A percentile compares a stretch with the other conserved stretches of the same genome.
Evolutionary conservation across 2,888 invertebrate genomes (phyloP).

Genomic region (Macrosoma leucophasiata): DNA sequence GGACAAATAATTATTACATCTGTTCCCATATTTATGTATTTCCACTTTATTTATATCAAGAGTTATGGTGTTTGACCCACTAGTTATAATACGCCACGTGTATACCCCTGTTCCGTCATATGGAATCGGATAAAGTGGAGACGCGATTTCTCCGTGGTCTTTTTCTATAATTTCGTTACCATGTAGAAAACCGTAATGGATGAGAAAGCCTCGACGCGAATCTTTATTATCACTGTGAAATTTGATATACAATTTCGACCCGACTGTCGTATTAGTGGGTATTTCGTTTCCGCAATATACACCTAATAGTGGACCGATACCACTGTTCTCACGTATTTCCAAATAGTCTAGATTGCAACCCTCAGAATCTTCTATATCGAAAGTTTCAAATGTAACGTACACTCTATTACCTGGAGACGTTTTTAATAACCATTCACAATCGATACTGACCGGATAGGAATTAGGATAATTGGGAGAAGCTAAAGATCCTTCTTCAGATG

Average conservation of each 20-base stretch:
- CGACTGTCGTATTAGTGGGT: constrained; percentile 77
- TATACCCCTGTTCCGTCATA: constrained; percentile 62
- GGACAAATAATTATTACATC: constrained; percentile 47
- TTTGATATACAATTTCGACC: constrained; percentile 80
- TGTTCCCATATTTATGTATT: constrained; percentile 41
- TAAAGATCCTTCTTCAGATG: constrained; percentile 82
- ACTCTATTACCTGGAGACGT: constrained; percentile 80
- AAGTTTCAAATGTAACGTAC: constrained; percentile 78
- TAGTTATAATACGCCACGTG: constrained; percentile 82
- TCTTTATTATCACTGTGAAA: constrained; percentile 80
- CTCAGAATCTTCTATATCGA: constrained; percentile 82
- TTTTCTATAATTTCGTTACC: constrained; percentile 81
- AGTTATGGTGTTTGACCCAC: constrained; percentile 33
- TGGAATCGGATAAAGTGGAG: constrained; percentile 83
- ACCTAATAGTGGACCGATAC: constrained; percentile 78
- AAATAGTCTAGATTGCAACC: constrained; percentile 90
- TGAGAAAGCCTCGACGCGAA: constrained; percentile 83
- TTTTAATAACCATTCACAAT: constrained; percentile 82
- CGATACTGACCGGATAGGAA: constrained; percentile 79
- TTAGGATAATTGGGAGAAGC: constrained; percentile 91
- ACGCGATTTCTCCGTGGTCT: constrained; percentile 80
- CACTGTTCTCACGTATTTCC: constrained; percentile 83
- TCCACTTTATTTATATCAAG: constrained; percentile 41
- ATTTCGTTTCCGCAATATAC: constrained; percentile 82
- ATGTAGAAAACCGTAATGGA: constrained; percentile 81